Base-by-base conservation (phyloP, 2,113 vertebrate genomes). In the Antennarius striatus region DNA sequence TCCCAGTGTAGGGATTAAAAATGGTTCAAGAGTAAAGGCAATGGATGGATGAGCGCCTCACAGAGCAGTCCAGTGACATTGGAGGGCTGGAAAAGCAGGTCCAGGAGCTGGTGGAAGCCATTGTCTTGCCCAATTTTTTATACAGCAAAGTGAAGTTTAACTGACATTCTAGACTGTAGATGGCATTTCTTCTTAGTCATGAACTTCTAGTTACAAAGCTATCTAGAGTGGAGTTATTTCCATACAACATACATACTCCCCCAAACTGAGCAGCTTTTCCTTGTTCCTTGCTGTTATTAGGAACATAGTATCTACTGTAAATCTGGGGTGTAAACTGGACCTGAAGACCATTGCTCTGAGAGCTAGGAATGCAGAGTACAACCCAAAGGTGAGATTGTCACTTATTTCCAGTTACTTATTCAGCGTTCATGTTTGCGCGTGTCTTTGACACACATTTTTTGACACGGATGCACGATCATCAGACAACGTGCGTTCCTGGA, bases 11-110 rank as follows among this genome's bases (percentile, higher is more conserved):
- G 32, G 3, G 29, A 10, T 43, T 53, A 3, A 0, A 52, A 53
- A 46, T 45, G 36, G 32, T 36, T 16, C 28, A 4, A 30, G 1
- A 3, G 0, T 2, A 46, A 56, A 66, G 39, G 39, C 97, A 83
- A 99, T 99, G 97, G 98, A 99, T 99, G 79, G 98, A 99, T 14
- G 98, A 99, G 89, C 94, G 97, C 43, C 98, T 97, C 45, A 99
- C 97, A 2, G 98, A 99, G 91, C 97, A 99, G 73, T 99, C 99
- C 93, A 97, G 98, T 69, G 98, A 99, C 87, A 98, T 99, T 0
- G 97, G 98, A 0, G 98, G 98, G 4, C 90, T 99, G 65, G 98
- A 99, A 89, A 99, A 99, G 85, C 98, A 99, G 91, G 99, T 99
- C 65, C 98, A 99, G 78, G 98, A 99, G 96, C 89, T 99, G 1